Evolutionary conservation across 1,140 invertebrate species (phyloP).

Genomic region (Pinna nobilis): DNA sequence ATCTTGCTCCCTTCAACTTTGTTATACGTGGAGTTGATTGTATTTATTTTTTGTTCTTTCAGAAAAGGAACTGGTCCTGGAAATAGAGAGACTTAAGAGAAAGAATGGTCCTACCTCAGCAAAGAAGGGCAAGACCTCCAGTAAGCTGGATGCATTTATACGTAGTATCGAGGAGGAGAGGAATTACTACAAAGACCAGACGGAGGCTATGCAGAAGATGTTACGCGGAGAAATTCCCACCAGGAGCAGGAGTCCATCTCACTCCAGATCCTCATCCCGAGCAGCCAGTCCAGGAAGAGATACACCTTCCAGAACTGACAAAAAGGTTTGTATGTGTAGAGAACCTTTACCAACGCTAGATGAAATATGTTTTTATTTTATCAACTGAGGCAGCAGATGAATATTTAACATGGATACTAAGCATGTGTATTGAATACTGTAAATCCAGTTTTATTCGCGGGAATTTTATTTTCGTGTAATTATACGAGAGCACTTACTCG

Average conservation of each 20-base stretch:
- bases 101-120: slow-evolving; percentile 60
- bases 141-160: slow-evolving; percentile 70
- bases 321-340: slow-evolving; percentile 37
- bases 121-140: slow-evolving; percentile 58
- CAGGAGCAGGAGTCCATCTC: slow-evolving; percentile 44
- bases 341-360: too few relatives aligned
- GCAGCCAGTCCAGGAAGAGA: slow-evolving; percentile 60
- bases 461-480: too few relatives aligned
- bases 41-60: slow-evolving; percentile 34
- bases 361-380: too few relatives aligned
- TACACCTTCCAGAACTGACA: slow-evolving; percentile 48
- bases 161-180: slow-evolving; percentile 73
- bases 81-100: slow-evolving; percentile 72
- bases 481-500: too few relatives aligned
- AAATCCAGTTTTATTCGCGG: too few relatives aligned
- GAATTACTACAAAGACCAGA: slow-evolving; percentile 74
- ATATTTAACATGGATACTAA: background rate
- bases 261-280: slow-evolving; percentile 49
- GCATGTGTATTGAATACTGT: too few relatives aligned
- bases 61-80: slow-evolving; percentile 74
- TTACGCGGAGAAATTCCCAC: slow-evolving; percentile 57
- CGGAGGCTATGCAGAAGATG: slow-evolving; percentile 67
- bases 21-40: too few relatives aligned
- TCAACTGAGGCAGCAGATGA: too few relatives aligned
- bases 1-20: too few relatives aligned